Conservation (phyloP, 2,888 invertebrate genomes). For the Hemistola chrysoprasaria region DNA sequence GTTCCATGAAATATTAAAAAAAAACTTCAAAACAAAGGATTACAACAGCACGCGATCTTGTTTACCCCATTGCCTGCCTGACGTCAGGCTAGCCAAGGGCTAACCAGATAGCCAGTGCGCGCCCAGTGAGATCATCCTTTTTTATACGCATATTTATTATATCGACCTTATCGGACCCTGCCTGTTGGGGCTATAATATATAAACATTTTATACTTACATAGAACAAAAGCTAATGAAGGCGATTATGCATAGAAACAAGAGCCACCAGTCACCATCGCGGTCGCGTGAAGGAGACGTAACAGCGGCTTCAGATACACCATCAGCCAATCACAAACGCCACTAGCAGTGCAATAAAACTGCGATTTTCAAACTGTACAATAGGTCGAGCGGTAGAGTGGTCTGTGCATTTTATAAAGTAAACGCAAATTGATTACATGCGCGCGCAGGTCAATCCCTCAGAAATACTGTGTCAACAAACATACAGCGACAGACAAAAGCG, state of each 20-base stretch:
- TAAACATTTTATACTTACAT: constrained; percentile 9
- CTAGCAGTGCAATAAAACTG: too few species aligned
- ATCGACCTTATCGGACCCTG: constrained; percentile 45
- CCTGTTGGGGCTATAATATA: constrained; percentile 38
- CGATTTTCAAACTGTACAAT: too few species aligned
- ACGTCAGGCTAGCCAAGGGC: constrained; percentile 52
- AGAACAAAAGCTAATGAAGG: too few species aligned
- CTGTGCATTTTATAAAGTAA: too few species aligned
- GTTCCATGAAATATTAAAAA: constrained; percentile 17
- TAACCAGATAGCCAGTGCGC: too few species aligned
- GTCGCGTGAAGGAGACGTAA: too few species aligned
- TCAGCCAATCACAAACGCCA: too few species aligned
- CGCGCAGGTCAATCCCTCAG: constrained; percentile 18
- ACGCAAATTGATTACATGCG: constrained; percentile 15
- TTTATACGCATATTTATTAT: constrained; percentile 36
- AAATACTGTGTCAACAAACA: constrained; percentile 12
- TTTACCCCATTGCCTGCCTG: constrained; percentile 41
- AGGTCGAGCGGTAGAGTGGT: too few species aligned
- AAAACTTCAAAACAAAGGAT: constrained; percentile 43
- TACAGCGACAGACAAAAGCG: constrained; percentile 18
- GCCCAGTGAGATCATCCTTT: constrained; percentile 53
- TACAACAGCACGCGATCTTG: constrained; percentile 47
- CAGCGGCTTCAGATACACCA: too few species aligned
- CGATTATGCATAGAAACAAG: too few species aligned
- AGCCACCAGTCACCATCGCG: too few species aligned